phyloP scores from a whole-genome alignment of 1,140 invertebrate genomes.

The Cotesia chilonis region DNA sequence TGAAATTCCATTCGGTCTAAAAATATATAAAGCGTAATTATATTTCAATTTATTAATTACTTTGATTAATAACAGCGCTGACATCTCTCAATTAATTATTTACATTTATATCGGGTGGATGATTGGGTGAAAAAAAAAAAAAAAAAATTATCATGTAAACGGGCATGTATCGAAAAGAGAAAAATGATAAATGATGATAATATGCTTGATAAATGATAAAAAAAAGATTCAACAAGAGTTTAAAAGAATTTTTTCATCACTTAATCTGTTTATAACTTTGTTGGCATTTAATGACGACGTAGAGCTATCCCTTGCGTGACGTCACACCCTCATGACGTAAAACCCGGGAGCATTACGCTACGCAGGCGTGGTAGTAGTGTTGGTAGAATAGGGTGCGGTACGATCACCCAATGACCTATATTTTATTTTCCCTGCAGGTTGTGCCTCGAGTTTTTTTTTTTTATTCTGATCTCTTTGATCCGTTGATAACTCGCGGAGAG shows the following conservation, averaged over 20 bases:
- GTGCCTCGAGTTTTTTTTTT: not conserved
- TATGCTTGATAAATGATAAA: not conserved
- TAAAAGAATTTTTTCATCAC: not conserved
- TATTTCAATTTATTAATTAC: not conserved
- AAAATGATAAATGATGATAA: not conserved
- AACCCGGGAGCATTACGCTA: conserved; percentile 51
- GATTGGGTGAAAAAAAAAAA: no score
- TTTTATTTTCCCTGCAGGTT: conserved; percentile 34
- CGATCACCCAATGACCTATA: conserved; percentile 58
- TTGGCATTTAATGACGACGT: conserved; percentile 7
- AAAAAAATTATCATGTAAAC: not conserved
- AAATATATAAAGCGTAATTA: not conserved
- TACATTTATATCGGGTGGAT: not conserved
- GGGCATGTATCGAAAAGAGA: not conserved
- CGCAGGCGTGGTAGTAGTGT: conserved; percentile 47
- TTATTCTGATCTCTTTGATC: not conserved
- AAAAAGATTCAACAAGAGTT: not conserved
- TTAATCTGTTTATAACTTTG: conserved; percentile 3
- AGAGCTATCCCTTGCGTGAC: conserved; percentile 35
- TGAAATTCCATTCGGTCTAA: not conserved
- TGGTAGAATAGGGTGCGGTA: conserved; percentile 42
- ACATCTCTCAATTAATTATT: not conserved
- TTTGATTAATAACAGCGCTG: no score
- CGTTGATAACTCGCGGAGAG: not conserved
- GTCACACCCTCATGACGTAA: conserved; percentile 50